Evolutionary conservation across 30 jellyfish, hydroid and myxozoan species (phyloP).

Genomic region (Phacellophora camtschatica): DNA sequence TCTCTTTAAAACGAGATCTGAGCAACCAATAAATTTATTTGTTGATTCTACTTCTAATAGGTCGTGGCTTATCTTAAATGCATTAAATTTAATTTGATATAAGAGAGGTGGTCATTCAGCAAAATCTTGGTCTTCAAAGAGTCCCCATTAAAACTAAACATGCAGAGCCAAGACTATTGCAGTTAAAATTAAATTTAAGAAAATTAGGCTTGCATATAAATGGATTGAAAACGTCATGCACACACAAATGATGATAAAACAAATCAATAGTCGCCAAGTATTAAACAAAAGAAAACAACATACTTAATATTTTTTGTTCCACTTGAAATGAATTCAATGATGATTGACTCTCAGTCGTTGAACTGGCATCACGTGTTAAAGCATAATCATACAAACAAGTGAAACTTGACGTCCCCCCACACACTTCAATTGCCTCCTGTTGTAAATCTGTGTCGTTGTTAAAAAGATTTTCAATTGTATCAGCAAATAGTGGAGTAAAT

Average conservation of each 20-base stretch:
- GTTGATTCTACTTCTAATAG: no score
- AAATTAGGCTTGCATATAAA: no score
- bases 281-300: not conserved
- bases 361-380: conserved; percentile 8
- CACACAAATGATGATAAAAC: not conserved
- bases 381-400: conserved; percentile 46
- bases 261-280: not conserved
- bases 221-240: no score
- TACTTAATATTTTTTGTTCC: conserved; percentile 31
- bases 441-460: conserved; percentile 24
- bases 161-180: no score
- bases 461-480: conserved; percentile 8
- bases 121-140: no score
- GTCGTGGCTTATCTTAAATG: no score
- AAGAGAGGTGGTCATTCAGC: no score
- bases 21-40: no score
- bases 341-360: conserved; percentile 37
- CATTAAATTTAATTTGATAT: no score
- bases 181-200: no score
- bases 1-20: no score
- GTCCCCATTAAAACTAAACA: no score
- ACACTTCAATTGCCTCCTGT: conserved; percentile 12
- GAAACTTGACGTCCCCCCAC: conserved; percentile 35
- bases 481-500: conserved; percentile 43
- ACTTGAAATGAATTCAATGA: not conserved